phyloP scores from a whole-genome alignment of 2,888 invertebrate genomes.

The Drosophila pseudotalamancana region DNA sequence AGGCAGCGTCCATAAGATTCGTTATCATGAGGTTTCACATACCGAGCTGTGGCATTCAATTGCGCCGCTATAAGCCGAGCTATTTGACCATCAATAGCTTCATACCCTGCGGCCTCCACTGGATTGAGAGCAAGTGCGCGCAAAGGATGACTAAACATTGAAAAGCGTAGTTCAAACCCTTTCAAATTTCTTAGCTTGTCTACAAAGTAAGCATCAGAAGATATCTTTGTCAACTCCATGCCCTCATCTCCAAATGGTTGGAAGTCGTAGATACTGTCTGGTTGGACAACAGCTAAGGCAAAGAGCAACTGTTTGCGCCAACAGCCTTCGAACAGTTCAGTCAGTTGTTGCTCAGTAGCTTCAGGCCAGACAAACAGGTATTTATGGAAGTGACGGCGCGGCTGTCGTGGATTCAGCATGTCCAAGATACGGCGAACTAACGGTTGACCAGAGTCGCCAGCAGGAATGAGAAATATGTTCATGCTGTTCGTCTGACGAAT shows the following conservation, averaged over 20 bases:
- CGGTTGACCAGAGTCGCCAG: slow-evolving; percentile 31
- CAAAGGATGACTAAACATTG: slow-evolving; percentile 74
- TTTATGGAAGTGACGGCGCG: slow-evolving; percentile 68
- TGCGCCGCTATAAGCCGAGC: slow-evolving; percentile 57
- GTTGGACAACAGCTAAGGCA: slow-evolving; percentile 59
- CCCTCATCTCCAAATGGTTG: slow-evolving; percentile 73
- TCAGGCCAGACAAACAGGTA: slow-evolving; percentile 76
- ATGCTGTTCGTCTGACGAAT: slow-evolving; percentile 58
- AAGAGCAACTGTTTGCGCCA: slow-evolving; percentile 72
- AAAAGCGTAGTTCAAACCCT: slow-evolving; percentile 64
- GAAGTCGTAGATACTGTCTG: slow-evolving; percentile 59
- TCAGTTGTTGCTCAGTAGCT: slow-evolving; percentile 45
- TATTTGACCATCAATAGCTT: slow-evolving; percentile 62
- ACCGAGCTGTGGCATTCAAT: slow-evolving; percentile 75
- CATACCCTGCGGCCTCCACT: slow-evolving; percentile 44
- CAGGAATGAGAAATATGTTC: slow-evolving; percentile 65
- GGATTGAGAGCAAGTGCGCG: slow-evolving; percentile 62
- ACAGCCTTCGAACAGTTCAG: slow-evolving; percentile 55
- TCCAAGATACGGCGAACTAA: slow-evolving; percentile 49
- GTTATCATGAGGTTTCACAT: slow-evolving; percentile 68
- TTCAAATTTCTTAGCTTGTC: slow-evolving; percentile 74
- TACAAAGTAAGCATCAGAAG: slow-evolving; percentile 22
- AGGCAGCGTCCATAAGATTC: slow-evolving; percentile 71
- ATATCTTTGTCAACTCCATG: slow-evolving; percentile 40
- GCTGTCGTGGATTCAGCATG: slow-evolving; percentile 69